Evolutionary conservation across 2,888 invertebrate species (phyloP), one percentile per base, ranked within the genome.

Genomic region (Eupithecia centaureata): DNA sequence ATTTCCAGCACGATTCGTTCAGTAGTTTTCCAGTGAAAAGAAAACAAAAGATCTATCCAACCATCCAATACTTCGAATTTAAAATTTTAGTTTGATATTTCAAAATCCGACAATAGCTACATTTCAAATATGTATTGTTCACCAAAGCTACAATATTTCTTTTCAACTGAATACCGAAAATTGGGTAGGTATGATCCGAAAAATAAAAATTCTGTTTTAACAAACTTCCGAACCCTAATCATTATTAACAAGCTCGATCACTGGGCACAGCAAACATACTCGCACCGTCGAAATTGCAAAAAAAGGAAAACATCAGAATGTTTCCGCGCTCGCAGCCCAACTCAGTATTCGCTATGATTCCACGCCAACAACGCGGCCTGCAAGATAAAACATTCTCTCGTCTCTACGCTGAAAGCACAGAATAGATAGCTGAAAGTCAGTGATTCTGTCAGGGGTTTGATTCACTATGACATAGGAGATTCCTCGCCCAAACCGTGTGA

Each of bases 231-330:
- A 51, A 70, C 64, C 62, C 63, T 61, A 68, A 68, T 68, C 63
- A 69, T 73, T 70, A 70, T 68, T 69, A 68, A 65, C 65, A 64
- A 65, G 57, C 30, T 57, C 57, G 57, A 57, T 57, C 57, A 76
- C 71, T 59, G 71, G 72, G 68, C 63, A 74, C 71, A 77, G 75
- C 76, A 78, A 83, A 84, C 76, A 79, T 76, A 71, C 67, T 56
- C 54, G 32, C 32, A 63, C 65, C 66, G 76, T 78, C 73, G 74
- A 77, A 78, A 79, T 75, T 76, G 77, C 80, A 81, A 73, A 67
- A 67, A 79, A 78, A 57, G 5, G 10, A 82, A 82, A 81, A 82
- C 82, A 76, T 58, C 61, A 73, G 82, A 85, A 86, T 84, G 84
- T 87, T 86, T 86, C 75, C 78, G 78, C 77, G 77, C 68, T 76